Evolutionary conservation across 2,888 invertebrate species (phyloP).

Genomic region (Tipula vernalis): DNA sequence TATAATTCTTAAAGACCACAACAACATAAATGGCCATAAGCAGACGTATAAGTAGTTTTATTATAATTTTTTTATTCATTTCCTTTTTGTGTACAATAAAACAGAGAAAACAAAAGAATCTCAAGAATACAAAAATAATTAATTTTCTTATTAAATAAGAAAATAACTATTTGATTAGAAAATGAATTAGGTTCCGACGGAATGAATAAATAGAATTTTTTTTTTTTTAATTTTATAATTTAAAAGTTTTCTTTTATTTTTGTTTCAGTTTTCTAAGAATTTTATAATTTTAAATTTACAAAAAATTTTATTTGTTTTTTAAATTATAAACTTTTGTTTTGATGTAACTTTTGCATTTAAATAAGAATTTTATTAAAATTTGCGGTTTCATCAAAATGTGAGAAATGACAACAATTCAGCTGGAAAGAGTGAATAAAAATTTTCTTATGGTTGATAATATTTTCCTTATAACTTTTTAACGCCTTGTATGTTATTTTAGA

Average conservation of each 20-base stretch:
- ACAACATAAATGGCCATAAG: not conserved
- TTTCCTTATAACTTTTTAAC: no score
- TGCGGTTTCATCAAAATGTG: not conserved
- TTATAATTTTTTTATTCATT: not conserved
- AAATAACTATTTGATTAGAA: conserved; percentile 4
- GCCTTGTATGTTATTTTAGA: no score
- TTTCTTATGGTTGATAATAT: no score
- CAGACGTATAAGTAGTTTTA: not conserved
- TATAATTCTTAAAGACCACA: not conserved
- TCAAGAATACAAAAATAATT: not conserved
- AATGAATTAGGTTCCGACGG: not conserved
- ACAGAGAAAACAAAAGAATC: not conserved
- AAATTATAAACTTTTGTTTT: not conserved
- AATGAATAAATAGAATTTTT: not conserved
- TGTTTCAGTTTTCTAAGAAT: not conserved
- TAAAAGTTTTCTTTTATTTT: not conserved
- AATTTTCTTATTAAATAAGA: not conserved
- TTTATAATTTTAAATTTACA: not conserved
- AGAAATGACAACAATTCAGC: not conserved
- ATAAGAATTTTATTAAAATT: not conserved
- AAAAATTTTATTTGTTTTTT: not conserved
- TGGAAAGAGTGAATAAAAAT: no score
- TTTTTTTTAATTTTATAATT: not conserved
- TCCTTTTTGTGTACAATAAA: not conserved
- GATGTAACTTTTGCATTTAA: not conserved